A percentile compares a stretch with the other conserved stretches of the same genome.
These are phyloP conservation scores for Pristionchus pacificus DNA, from an alignment of 1,140 invertebrate species.

Conservation along the genomic window DNA sequence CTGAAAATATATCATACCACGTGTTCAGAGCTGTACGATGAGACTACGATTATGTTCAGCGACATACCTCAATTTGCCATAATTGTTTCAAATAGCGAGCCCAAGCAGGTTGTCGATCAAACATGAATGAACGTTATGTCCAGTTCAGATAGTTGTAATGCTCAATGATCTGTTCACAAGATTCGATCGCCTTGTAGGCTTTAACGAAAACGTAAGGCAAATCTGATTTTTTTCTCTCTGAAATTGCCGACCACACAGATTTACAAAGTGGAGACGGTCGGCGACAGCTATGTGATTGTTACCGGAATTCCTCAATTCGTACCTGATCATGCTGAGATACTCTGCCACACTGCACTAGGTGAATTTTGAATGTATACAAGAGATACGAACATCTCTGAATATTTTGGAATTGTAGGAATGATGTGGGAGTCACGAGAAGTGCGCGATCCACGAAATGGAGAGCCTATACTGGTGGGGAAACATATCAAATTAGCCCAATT, in stretches of 20 bases:
- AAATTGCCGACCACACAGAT: constrained; percentile 21
- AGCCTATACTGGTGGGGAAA: constrained; percentile 48
- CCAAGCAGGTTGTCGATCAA: too few relatives aligned
- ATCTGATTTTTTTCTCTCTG: constrained; percentile 10
- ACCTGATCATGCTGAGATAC: constrained; percentile 73
- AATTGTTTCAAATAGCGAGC: constrained; percentile 45
- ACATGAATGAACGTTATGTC: too few relatives aligned
- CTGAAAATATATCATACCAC: too few relatives aligned
- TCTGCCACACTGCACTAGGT: neutral
- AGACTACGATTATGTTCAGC: constrained; percentile 51
- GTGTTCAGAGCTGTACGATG: constrained; percentile 47
- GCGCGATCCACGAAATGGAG: too few relatives aligned
- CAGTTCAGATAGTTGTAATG: constrained; percentile 83
- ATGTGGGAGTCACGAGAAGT: too few relatives aligned
- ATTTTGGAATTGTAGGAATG: constrained; percentile 78
- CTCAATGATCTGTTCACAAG: constrained; percentile 92
- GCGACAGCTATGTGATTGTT: constrained; percentile 98
- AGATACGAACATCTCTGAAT: constrained; percentile 61
- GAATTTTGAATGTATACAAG: too few relatives aligned
- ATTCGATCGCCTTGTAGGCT: constrained; percentile 69
- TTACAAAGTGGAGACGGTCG: constrained; percentile 93
- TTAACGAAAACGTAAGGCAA: constrained; percentile 29
- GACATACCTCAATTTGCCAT: constrained; percentile 46
- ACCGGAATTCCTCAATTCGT: constrained; percentile 89
- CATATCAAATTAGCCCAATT: constrained; percentile 39